Conservation (phyloP, 2,797 vertebrate genomes). For the Decapterus maruadsi region DNA sequence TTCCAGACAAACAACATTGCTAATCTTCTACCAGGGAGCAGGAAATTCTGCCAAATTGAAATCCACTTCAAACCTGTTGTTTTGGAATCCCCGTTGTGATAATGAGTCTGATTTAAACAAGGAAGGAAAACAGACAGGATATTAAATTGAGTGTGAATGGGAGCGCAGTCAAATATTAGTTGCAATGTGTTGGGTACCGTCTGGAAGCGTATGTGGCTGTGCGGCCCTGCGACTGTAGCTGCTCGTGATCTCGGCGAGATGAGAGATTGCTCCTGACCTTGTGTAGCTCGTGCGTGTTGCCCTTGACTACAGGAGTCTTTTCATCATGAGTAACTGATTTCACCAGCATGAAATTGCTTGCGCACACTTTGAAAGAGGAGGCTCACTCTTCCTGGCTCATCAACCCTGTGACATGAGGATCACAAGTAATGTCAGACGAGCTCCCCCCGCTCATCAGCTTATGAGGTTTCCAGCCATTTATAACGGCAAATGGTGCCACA, state of each 20-base stretch:
- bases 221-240: neutral
- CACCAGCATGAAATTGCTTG: conserved; percentile 68
- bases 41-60: conserved; percentile 25
- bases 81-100: conserved; percentile 31
- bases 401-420: conserved; percentile 66
- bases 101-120: conserved; percentile 32
- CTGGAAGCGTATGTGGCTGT: neutral
- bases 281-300: conserved; percentile 29
- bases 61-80: conserved; percentile 43
- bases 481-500: conserved; percentile 63
- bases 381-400: conserved; percentile 64
- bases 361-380: conserved; percentile 44
- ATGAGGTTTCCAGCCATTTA: conserved; percentile 61
- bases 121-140: conserved; percentile 31
- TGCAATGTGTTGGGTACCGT: neutral
- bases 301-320: conserved; percentile 66
- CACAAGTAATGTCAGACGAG: conserved; percentile 62
- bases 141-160: conserved; percentile 37
- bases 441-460: conserved; percentile 65
- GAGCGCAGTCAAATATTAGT: conserved; percentile 6
- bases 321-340: conserved; percentile 59
- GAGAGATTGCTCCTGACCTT: conserved; percentile 60
- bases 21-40: conserved; percentile 28
- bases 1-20: conserved; percentile 13
- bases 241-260: conserved; percentile 35